Conservation (phyloP, 2,113 vertebrate species). For the Crotalus viridis region DNA sequence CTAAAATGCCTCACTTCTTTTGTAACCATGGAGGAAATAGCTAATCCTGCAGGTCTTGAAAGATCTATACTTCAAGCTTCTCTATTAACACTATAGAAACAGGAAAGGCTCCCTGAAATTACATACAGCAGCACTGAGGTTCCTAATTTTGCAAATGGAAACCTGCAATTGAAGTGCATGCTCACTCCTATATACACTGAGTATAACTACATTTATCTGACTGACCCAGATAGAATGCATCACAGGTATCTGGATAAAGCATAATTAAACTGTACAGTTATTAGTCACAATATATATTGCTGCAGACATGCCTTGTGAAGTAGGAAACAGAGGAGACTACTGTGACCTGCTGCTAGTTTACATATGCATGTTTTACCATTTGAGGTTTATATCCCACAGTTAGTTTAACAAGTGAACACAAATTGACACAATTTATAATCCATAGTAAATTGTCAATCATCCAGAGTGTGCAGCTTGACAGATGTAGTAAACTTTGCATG, state of each 20-base stretch:
- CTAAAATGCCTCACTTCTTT: background rate
- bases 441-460: background rate
- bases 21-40: background rate
- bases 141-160: conserved; percentile 9
- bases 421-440: background rate
- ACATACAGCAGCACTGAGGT: background rate
- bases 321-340: background rate
- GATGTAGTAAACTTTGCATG: background rate
- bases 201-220: background rate
- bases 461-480: background rate
- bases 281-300: background rate
- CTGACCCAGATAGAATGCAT: background rate
- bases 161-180: background rate
- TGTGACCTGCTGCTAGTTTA: background rate
- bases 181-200: background rate
- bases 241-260: background rate
- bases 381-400: background rate
- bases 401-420: background rate
- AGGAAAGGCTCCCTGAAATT: background rate
- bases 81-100: background rate
- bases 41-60: background rate
- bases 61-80: background rate
- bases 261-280: background rate
- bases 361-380: background rate
- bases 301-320: background rate